Evolutionary conservation across 2,888 invertebrate species (phyloP).

Genomic region (Alitta virens): DNA sequence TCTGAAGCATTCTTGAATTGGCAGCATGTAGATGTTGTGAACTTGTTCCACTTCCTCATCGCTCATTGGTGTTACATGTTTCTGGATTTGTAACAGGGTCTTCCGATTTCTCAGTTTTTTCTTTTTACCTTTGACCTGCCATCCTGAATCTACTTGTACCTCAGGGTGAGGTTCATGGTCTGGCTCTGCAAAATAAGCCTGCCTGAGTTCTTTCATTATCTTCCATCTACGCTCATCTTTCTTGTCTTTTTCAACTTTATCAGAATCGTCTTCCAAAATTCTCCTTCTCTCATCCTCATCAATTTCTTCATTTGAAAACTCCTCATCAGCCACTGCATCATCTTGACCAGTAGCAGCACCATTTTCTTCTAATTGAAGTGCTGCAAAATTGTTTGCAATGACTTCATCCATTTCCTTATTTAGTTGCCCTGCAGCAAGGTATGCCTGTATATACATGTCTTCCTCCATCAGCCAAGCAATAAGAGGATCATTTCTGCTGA

Average conservation of each 20-base stretch:
- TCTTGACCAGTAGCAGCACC: not conserved
- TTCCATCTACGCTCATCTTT: not conserved
- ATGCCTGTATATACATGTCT: not conserved
- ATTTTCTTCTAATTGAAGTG: constrained; percentile 4
- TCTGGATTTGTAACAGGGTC: constrained; percentile 22
- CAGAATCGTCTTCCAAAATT: not conserved
- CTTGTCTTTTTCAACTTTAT: no score
- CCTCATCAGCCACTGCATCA: no score
- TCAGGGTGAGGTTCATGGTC: not conserved
- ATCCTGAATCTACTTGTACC: constrained; percentile 1
- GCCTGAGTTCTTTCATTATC: not conserved
- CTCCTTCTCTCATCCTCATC: constrained; percentile 20
- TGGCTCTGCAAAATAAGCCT: not conserved
- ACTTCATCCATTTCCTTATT: no score
- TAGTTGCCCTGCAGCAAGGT: not conserved
- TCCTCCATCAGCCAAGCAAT: not conserved
- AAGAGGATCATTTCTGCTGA: not conserved
- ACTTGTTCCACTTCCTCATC: constrained; percentile 32
- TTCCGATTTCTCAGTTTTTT: constrained; percentile 25
- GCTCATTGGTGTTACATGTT: constrained; percentile 33
- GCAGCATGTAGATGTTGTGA: constrained; percentile 37
- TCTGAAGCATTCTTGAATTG: constrained; percentile 56
- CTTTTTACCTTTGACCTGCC: constrained; percentile 12
- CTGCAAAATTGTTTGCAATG: not conserved
- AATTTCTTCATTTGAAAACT: constrained; percentile 3